These are phyloP conservation scores for Miichthys miiuy DNA, from an alignment of 2,797 vertebrate species.

Conservation along the genomic window DNA sequence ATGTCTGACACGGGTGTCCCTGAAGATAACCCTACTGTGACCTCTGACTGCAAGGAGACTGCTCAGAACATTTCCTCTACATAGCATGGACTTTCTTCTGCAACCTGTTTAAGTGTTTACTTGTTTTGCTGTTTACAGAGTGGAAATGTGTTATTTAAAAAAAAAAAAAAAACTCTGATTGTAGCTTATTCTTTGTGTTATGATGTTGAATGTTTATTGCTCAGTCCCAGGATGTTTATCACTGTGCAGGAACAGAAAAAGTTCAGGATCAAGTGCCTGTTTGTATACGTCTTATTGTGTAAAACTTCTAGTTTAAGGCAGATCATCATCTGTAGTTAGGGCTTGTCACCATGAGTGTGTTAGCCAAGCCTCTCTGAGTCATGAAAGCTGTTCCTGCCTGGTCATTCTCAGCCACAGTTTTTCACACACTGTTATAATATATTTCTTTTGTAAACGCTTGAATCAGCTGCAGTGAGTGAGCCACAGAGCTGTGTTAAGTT, in stretches of 20 bases:
- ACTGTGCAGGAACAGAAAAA: slow-evolving; percentile 4
- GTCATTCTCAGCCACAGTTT: slow-evolving; percentile 19
- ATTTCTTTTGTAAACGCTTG: background rate
- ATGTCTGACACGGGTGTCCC: slow-evolving; percentile 66
- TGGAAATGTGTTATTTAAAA: slow-evolving; percentile 23
- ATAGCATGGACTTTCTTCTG: slow-evolving; percentile 8
- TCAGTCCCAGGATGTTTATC: slow-evolving; percentile 7
- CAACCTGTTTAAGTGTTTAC: background rate
- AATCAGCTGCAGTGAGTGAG: background rate
- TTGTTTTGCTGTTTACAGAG: slow-evolving; percentile 6
- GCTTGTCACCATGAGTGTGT: slow-evolving; percentile 17
- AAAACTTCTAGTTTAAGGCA: slow-evolving; percentile 6
- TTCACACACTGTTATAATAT: background rate
- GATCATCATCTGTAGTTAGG: slow-evolving; percentile 14
- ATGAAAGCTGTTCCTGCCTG: slow-evolving; percentile 27
- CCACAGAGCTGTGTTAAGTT: slow-evolving; percentile 3
- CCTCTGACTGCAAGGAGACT: slow-evolving; percentile 26
- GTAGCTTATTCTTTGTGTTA: slow-evolving; percentile 9
- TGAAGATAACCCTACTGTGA: slow-evolving; percentile 51
- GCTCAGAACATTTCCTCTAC: slow-evolving; percentile 28
- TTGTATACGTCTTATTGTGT: slow-evolving; percentile 34
- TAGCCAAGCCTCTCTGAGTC: slow-evolving; percentile 32
- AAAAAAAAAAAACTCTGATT: background rate
- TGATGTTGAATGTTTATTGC: slow-evolving; percentile 27
- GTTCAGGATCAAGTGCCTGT: slow-evolving; percentile 40